phyloP scores from a whole-genome alignment of 2,888 invertebrate species.

The Sinotaia quadrata region DNA sequence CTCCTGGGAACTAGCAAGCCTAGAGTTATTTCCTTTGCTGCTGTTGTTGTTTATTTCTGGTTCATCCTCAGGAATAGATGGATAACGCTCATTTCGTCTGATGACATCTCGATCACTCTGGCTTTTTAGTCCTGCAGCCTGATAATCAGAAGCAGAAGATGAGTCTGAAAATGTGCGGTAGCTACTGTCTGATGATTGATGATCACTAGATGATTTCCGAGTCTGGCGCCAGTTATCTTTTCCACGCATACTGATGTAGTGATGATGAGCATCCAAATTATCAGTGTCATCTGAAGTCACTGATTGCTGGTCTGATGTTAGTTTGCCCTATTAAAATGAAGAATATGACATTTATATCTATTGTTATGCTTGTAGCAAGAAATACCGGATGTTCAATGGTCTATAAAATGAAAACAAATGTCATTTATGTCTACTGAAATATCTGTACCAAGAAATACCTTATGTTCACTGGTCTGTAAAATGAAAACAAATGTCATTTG shows the following conservation, averaged over 20 bases:
- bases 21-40: slow-evolving; percentile 7
- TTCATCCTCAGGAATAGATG: slow-evolving; percentile 17
- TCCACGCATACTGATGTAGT: slow-evolving; percentile 7
- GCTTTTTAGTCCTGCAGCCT: neutral
- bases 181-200: neutral
- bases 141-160: slow-evolving; percentile 13
- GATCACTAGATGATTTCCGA: neutral
- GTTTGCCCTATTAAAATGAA: no score
- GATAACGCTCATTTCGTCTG: neutral
- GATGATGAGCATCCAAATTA: slow-evolving; percentile 7
- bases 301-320: slow-evolving; percentile 17
- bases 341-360: no score
- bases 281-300: slow-evolving; percentile 20
- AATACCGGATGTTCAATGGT: no score
- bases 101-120: neutral
- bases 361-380: no score
- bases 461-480: no score
- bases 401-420: no score
- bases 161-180: neutral
- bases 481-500: no score
- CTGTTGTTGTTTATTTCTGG: slow-evolving; percentile 41
- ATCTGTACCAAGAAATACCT: no score
- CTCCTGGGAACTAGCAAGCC: slow-evolving; percentile 13
- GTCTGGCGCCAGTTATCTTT: slow-evolving; percentile 4
- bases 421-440: no score